Percentiles rank a stretch among this genome's conserved stretches.
These are phyloP conservation scores for Lamprologus callipterus DNA, from an alignment of 2,113 vertebrate genomes.

Conservation along the genomic window DNA sequence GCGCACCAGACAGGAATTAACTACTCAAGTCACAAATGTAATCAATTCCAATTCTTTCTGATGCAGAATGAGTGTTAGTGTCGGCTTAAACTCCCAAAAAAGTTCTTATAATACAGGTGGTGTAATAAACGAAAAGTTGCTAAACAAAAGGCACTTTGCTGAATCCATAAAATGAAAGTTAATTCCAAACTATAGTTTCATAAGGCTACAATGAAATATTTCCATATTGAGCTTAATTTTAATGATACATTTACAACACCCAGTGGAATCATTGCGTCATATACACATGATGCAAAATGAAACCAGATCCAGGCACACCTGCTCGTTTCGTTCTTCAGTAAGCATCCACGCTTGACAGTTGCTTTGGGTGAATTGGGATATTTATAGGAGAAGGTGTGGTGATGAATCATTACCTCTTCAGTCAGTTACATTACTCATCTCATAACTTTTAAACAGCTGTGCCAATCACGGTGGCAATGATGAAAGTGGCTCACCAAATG, in stretches of 20 bases:
- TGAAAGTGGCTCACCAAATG: neutral
- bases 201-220: neutral
- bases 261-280: neutral
- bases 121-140: neutral
- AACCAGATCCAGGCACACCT: neutral
- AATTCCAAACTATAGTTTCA: neutral
- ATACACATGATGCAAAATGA: neutral
- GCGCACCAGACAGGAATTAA: neutral
- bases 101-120: neutral
- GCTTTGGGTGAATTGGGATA: neutral
- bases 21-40: neutral
- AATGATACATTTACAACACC: neutral
- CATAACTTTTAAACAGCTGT: constrained; percentile 21
- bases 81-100: neutral
- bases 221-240: neutral
- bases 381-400: neutral
- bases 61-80: neutral
- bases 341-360: neutral
- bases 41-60: neutral
- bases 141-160: neutral
- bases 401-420: constrained; percentile 29
- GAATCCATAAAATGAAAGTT: neutral
- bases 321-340: neutral
- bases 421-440: constrained; percentile 30
- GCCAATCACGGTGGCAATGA: constrained; percentile 1